Percentiles rank a stretch among this genome's conserved stretches.
Evolutionary conservation across 2,113 vertebrate genomes (phyloP).

Genomic region (Oxyruncus cristatus): DNA sequence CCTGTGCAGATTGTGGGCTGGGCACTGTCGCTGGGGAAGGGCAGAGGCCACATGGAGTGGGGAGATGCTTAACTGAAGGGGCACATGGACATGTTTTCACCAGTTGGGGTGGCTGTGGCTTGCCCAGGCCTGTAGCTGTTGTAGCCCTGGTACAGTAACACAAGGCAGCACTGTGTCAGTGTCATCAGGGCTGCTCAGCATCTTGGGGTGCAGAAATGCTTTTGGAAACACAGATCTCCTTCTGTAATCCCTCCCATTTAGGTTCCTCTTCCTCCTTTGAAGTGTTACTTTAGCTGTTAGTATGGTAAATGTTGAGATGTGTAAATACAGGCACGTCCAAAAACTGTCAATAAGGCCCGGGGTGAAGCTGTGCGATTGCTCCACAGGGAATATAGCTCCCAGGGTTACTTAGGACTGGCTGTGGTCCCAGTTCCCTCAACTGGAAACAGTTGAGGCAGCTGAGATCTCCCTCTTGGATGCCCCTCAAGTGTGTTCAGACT

Average conservation of each 20-base stretch:
- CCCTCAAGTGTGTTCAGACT: fast-evolving
- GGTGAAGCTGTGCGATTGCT: background rate
- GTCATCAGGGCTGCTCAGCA: background rate
- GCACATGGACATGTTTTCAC: fast-evolving
- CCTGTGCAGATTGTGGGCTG: background rate
- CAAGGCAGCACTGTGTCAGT: background rate
- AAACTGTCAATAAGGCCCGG: background rate
- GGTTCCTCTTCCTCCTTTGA: background rate
- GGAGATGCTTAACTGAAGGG: background rate
- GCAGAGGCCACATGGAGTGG: fast-evolving
- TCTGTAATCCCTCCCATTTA: background rate
- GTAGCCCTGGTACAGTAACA: background rate
- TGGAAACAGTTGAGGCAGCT: background rate
- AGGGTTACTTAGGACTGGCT: fast-evolving
- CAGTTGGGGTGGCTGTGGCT: background rate
- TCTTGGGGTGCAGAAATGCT: background rate
- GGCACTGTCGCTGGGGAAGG: background rate
- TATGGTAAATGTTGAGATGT: background rate
- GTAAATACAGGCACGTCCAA: background rate
- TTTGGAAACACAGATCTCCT: background rate
- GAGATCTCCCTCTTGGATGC: background rate
- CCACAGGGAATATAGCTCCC: background rate
- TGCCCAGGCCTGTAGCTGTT: background rate
- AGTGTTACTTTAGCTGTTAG: background rate
- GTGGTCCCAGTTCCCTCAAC: fast-evolving